Conservation (phyloP, 2,888 invertebrate species). For the Ichneumoninae sp. region DNA sequence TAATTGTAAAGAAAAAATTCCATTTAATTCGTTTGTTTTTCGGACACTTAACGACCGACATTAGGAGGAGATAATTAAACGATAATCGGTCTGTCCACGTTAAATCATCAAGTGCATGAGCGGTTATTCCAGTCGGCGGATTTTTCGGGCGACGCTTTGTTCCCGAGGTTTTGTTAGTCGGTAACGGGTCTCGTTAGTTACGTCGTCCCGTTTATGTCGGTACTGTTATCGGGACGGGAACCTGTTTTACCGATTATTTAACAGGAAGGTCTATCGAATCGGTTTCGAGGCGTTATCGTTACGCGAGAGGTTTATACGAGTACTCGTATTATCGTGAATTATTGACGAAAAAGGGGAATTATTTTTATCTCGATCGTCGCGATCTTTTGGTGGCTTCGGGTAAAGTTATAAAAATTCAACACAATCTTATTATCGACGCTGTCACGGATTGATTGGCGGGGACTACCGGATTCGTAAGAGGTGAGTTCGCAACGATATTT, state of each 20-base stretch:
- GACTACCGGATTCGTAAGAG: neutral
- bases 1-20: neutral
- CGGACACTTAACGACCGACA: too few relatives aligned
- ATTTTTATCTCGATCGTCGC: neutral
- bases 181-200: neutral
- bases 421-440: neutral
- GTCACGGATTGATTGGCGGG: neutral
- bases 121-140: neutral
- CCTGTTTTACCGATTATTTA: neutral
- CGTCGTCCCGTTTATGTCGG: neutral
- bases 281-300: neutral
- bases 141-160: neutral
- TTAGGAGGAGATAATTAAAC: neutral
- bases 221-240: neutral
- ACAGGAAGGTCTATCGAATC: neutral
- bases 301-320: neutral
- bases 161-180: neutral
- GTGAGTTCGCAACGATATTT: neutral
- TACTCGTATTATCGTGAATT: neutral
- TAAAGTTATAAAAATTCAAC: neutral
- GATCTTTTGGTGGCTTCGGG: neutral
- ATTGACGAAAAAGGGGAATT: neutral
- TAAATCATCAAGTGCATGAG: neutral
- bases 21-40: neutral
- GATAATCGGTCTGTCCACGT: neutral